Evolutionary conservation across 2,113 vertebrate genomes (phyloP).

Genomic region (Neopipo cinnamomea): DNA sequence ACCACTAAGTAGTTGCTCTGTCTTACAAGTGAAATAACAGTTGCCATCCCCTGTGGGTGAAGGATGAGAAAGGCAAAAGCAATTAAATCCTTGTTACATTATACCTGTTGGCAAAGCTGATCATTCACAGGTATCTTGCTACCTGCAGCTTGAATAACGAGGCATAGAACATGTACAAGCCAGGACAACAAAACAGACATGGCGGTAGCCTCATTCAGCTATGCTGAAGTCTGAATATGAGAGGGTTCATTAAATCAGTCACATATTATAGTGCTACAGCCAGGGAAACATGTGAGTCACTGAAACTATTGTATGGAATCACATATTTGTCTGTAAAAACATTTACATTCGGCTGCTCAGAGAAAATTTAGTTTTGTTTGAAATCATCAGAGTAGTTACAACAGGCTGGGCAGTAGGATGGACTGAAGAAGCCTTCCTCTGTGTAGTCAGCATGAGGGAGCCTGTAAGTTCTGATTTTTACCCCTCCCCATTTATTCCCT

Average conservation of each 20-base stretch:
- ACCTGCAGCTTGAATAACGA: not conserved
- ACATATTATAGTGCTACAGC: not conserved
- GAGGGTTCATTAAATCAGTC: not conserved
- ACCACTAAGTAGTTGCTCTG: not conserved
- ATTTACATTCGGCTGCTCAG: not conserved
- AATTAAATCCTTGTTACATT: constrained; percentile 26
- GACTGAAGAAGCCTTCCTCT: not conserved
- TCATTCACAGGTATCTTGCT: not conserved
- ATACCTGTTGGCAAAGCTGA: not conserved
- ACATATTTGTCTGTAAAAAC: not conserved
- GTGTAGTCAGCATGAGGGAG: not conserved
- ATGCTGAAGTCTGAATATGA: not conserved
- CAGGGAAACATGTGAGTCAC: not conserved
- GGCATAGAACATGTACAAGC: not conserved
- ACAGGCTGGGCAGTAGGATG: not conserved
- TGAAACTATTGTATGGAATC: not conserved
- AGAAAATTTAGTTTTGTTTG: not conserved
- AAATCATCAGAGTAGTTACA: not conserved
- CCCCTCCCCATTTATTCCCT: fast-evolving
- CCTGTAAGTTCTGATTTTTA: not conserved
- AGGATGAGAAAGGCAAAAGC: not conserved
- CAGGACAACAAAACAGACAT: not conserved
- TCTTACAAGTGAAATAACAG: not conserved
- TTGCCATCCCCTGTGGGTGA: not conserved
- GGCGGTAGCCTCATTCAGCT: not conserved